Percentiles rank a stretch among this genome's conserved stretches.
Conservation (phyloP, 2,113 vertebrate species). For the Mustelus asterias region DNA sequence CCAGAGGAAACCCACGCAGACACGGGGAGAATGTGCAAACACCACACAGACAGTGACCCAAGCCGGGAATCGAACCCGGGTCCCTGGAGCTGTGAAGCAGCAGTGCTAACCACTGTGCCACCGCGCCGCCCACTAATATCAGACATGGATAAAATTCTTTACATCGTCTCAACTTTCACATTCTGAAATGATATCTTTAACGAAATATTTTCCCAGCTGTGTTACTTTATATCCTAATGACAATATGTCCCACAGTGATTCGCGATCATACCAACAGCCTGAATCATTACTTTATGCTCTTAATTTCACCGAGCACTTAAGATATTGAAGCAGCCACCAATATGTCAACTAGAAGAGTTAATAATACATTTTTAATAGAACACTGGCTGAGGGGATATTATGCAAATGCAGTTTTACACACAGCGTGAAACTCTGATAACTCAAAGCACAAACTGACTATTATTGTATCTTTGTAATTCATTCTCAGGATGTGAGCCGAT, state of each 20-base stretch:
- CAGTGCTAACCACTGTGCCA: too few species aligned
- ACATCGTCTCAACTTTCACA: background rate
- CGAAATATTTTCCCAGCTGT: background rate
- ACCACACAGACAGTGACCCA: too few species aligned
- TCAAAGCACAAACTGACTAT: background rate
- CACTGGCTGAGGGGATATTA: background rate
- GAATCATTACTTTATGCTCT: background rate
- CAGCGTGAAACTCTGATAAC: slow-evolving; percentile 13
- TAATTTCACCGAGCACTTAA: background rate
- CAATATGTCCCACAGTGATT: slow-evolving; percentile 7
- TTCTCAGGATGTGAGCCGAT: background rate
- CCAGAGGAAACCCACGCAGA: too few species aligned
- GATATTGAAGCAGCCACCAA: background rate
- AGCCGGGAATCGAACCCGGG: too few species aligned
- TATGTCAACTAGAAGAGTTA: background rate
- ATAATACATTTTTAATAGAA: slow-evolving; percentile 10
- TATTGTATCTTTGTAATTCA: background rate
- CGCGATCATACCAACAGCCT: background rate
- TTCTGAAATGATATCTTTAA: background rate
- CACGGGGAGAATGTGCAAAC: too few species aligned
- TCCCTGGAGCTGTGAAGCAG: too few species aligned
- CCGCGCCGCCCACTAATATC: too few species aligned
- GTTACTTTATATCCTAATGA: background rate
- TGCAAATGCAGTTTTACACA: background rate
- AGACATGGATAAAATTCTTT: background rate